Evolutionary conservation across 2,797 vertebrate species (phyloP), one percentile per base, ranked within the genome.

Genomic region (Trichosurus vulpecula): DNA sequence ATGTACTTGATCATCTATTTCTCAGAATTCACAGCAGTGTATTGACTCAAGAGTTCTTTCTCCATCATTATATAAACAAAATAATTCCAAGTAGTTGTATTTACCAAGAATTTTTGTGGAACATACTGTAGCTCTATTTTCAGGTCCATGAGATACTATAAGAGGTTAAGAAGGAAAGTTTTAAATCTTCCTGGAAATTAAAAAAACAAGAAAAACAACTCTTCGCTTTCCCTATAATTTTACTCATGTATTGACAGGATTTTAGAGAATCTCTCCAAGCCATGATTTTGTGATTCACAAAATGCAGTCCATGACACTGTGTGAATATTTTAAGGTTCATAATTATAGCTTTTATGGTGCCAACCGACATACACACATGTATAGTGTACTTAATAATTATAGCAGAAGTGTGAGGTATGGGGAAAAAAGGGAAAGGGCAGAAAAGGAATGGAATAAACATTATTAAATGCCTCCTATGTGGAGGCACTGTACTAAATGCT

Each of bases 201-300:
- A 61, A 61, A 55, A 61, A 61, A n/a, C 25, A 58, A 58, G 1
- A 58, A 54, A 93, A 91, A 47, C 27, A 3, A 74, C 94, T 61
- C 61, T 91, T 2, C 52, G 54, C 52, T 56, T 27, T 90, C 56
- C 11, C 52, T 96, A 8, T 92, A 52, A 93, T 54, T 93, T 90
- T 91, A 95, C 27, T 8, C 0, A 0, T 61, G 0, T 47, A 19
- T 58, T 9, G 90, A 61, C 12, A 61, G 13, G 9, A 61, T 22
- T 57, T 93, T 91, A 3, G 55, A 74, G 8, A 12, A n/a, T 53
- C 19, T 74, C 91, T 89, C 90, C 30, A 54, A 0, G 35, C 93
- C 91, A n/a, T 41, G 47, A 27, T 94, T 94, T 96, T 93, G 93
- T 35, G 95, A 91, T 87, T 93, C 58, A 96, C 13, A 94, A 95